Evolutionary conservation across 2,797 vertebrate species (phyloP).

Genomic region (Sylvia borin): DNA sequence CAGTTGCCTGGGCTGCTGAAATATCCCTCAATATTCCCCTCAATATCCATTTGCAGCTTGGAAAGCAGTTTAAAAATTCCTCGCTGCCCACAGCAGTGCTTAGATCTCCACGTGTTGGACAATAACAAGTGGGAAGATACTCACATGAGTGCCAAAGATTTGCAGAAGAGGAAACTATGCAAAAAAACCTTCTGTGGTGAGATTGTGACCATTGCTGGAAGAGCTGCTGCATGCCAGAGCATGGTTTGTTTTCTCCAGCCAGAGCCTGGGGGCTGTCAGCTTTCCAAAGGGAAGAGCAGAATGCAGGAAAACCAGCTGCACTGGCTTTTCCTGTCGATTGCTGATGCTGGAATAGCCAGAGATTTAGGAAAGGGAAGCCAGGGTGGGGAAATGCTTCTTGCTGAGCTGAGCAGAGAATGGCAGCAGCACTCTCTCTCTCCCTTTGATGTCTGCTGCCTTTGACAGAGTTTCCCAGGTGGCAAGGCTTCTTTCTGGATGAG

Average conservation of each 20-base stretch:
- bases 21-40: neutral
- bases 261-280: neutral
- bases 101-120: neutral
- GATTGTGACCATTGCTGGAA: neutral
- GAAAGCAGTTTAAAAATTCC: neutral
- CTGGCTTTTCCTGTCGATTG: neutral
- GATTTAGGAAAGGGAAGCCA: neutral
- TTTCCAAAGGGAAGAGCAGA: neutral
- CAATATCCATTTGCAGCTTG: neutral
- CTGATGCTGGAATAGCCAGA: neutral
- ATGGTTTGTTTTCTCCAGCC: neutral
- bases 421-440: neutral
- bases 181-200: neutral
- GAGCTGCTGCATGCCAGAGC: neutral
- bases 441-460: constrained; percentile 54
- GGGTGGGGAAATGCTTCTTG: neutral
- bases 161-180: fast-evolving
- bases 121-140: neutral
- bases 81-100: neutral
- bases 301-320: neutral
- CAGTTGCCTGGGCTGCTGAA: neutral
- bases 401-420: neutral
- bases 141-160: neutral
- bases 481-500: neutral
- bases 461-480: constrained; percentile 31